These are phyloP conservation scores for Lota lota DNA, from an alignment of 2,113 vertebrate species.

Conservation along the genomic window DNA sequence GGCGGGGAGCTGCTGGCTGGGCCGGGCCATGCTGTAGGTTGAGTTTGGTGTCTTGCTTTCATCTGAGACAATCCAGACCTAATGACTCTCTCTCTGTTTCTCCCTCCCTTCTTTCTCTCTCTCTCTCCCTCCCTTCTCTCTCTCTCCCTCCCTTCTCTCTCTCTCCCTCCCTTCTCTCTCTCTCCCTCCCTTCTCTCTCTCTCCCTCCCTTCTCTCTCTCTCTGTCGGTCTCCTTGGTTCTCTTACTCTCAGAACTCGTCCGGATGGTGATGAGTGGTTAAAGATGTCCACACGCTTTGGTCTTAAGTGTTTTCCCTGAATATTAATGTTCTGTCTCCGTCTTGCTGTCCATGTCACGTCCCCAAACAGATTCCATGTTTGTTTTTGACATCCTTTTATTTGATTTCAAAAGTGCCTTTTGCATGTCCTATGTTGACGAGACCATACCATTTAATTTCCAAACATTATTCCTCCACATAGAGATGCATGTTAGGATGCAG, in stretches of 20 bases:
- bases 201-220: neutral
- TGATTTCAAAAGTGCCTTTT: constrained; percentile 70
- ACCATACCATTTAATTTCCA: constrained; percentile 29
- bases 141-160: neutral
- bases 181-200: constrained; percentile 4
- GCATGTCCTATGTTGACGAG: constrained; percentile 48
- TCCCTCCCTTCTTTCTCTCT: constrained; percentile 5
- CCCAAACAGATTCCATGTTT: constrained; percentile 20
- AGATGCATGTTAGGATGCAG: constrained; percentile 12
- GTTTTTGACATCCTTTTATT: constrained; percentile 27
- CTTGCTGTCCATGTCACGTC: constrained; percentile 21
- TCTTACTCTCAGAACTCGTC: constrained; percentile 79
- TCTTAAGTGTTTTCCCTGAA: constrained; percentile 25
- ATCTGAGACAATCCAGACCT: neutral
- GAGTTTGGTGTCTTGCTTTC: constrained; percentile 3
- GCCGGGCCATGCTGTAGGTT: constrained; percentile 6
- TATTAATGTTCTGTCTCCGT: constrained; percentile 34
- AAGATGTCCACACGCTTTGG: constrained; percentile 50
- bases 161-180: neutral
- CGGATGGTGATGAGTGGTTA: constrained; percentile 90
- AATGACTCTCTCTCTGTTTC: neutral
- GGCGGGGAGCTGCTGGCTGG: neutral
- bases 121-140: neutral
- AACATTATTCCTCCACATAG: constrained; percentile 19
- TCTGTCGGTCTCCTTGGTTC: neutral